These are phyloP conservation scores for Apus apus DNA, from an alignment of 2,113 vertebrate genomes.

Conservation along the genomic window DNA sequence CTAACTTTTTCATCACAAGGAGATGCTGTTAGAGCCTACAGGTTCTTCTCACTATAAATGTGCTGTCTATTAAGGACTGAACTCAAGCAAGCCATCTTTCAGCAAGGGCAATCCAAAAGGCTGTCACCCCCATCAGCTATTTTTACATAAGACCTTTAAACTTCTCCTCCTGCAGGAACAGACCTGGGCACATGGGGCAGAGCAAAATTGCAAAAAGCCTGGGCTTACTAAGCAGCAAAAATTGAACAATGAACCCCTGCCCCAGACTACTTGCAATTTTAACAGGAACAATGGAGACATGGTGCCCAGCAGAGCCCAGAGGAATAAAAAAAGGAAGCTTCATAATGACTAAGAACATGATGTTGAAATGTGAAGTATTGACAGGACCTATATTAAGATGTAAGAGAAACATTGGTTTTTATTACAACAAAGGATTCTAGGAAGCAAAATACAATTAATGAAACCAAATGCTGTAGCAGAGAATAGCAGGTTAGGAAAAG, in stretches of 20 bases:
- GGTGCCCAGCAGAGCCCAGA: not conserved
- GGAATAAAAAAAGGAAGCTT: not conserved
- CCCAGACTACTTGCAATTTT: not conserved
- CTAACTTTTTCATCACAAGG: not conserved
- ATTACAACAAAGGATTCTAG: not conserved
- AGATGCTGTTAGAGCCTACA: not conserved
- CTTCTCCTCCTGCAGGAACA: not conserved
- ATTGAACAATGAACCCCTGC: not conserved
- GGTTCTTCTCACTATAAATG: not conserved
- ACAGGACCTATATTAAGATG: not conserved
- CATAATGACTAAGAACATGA: not conserved
- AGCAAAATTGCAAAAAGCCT: not conserved
- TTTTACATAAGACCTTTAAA: not conserved
- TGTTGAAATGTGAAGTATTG: not conserved
- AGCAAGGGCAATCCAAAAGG: not conserved
- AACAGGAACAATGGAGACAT: not conserved
- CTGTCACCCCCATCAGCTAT: not conserved
- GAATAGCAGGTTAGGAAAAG: conserved; percentile 35
- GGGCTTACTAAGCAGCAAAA: not conserved
- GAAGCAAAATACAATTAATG: conserved; percentile 28
- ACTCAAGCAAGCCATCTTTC: not conserved
- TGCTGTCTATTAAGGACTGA: not conserved
- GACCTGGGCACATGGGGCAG: not conserved
- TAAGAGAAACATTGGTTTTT: not conserved
- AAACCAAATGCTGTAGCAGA: conserved; percentile 19